Percentiles rank a stretch among this genome's conserved stretches.
Conservation (phyloP, 2,113 vertebrate genomes). For the Propithecus coquereli region DNA sequence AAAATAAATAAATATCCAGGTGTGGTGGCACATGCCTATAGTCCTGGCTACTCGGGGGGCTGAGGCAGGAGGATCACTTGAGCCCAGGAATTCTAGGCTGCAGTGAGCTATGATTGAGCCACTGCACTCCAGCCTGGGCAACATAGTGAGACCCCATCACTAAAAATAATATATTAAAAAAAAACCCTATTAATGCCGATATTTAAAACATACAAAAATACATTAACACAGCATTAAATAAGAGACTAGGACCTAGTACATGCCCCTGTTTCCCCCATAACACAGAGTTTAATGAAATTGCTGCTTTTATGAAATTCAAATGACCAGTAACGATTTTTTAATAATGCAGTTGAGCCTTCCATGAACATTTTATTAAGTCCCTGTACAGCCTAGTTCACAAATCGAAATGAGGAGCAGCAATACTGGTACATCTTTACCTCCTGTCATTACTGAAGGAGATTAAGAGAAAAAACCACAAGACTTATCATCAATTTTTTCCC, state of each 20-base stretch:
- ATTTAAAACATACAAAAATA: not conserved
- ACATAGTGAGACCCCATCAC: no score
- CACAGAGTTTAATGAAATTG: constrained; percentile 17
- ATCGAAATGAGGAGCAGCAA: not conserved
- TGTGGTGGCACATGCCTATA: no score
- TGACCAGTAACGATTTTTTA: not conserved
- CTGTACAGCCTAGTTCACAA: not conserved
- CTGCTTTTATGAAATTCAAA: constrained; percentile 24
- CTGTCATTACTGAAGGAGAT: not conserved
- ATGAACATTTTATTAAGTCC: not conserved
- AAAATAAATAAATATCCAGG: no score
- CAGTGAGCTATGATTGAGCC: no score
- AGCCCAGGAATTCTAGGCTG: no score
- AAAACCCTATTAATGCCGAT: not conserved
- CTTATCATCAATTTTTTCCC: not conserved
- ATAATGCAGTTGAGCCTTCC: not conserved
- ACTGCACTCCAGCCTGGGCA: no score
- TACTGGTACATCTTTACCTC: not conserved
- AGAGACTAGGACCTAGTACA: not conserved
- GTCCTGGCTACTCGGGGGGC: no score
- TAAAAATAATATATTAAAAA: not conserved
- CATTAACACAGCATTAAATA: not conserved
- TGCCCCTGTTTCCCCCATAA: not conserved
- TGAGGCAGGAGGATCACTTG: no score
- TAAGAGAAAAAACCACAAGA: not conserved